A percentile compares a stretch with the other conserved stretches of the same genome.
These are phyloP conservation scores for Cephus runcator DNA, from an alignment of 2,888 invertebrate genomes.

Conservation along the genomic window DNA sequence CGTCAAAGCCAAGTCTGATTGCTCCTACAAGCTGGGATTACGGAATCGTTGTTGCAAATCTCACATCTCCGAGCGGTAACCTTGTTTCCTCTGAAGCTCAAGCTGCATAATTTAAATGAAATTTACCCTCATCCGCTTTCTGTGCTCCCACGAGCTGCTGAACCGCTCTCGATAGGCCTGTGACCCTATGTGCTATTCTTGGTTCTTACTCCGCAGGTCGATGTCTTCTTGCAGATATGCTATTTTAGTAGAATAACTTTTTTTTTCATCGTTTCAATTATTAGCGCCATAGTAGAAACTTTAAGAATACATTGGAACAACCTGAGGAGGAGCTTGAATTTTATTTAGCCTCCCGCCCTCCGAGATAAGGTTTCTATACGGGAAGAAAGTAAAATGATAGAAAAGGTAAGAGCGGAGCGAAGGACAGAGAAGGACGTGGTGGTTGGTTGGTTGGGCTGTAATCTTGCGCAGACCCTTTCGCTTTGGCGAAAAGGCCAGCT, in stretches of 20 bases:
- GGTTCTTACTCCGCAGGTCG: not conserved
- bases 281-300: not conserved
- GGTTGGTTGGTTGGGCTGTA: not conserved
- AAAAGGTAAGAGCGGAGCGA: not conserved
- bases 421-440: not conserved
- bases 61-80: not conserved
- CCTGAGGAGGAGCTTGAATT: not conserved
- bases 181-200: not conserved
- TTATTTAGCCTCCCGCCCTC: not conserved
- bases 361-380: not conserved
- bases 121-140: not conserved
- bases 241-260: not conserved
- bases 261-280: not conserved
- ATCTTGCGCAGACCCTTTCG: not conserved
- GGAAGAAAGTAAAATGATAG: not conserved
- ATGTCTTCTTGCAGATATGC: not conserved
- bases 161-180: not conserved
- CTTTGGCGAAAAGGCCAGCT: not conserved
- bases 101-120: not conserved
- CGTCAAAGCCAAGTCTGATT: slow-evolving; percentile 42
- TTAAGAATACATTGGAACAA: not conserved
- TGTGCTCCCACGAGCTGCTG: not conserved
- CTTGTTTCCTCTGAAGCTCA: not conserved
- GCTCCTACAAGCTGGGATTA: slow-evolving; percentile 48
- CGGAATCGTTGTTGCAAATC: slow-evolving; percentile 19